Evolutionary conservation across 2,888 invertebrate species (phyloP).

Genomic region (Dryobota labecula): DNA sequence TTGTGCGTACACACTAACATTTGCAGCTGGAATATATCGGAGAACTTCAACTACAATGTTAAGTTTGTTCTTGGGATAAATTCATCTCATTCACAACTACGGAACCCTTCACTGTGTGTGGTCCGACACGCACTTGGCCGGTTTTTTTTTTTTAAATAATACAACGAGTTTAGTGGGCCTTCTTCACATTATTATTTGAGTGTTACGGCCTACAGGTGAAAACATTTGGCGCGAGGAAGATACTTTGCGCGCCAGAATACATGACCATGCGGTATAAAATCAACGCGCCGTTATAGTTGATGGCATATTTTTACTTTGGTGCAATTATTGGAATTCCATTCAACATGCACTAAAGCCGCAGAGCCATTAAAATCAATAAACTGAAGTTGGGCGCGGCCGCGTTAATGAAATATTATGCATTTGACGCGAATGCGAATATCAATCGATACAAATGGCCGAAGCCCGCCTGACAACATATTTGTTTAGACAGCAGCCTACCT

Average conservation of each 20-base stretch:
- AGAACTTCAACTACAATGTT: no score
- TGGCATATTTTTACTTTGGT: not conserved
- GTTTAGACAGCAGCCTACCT: slow-evolving; percentile 2
- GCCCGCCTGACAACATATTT: slow-evolving; percentile 1
- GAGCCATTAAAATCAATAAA: not conserved
- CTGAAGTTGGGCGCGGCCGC: no score
- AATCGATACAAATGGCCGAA: not conserved
- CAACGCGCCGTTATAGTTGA: not conserved
- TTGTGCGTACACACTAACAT: no score
- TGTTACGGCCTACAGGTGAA: slow-evolving; percentile 34
- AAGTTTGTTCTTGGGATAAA: no score
- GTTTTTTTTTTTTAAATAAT: no score
- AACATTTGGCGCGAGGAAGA: slow-evolving; percentile 36
- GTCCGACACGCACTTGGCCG: no score
- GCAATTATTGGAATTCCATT: not conserved
- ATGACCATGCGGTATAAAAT: slow-evolving; percentile 3
- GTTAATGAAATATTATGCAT: slow-evolving; percentile 16
- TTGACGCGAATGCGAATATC: not conserved
- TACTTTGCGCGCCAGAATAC: slow-evolving; percentile 43
- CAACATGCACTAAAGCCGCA: not conserved
- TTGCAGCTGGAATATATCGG: no score
- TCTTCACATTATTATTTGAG: not conserved
- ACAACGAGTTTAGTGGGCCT: not conserved
- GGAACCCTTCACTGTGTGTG: no score
- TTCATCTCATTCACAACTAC: no score